Conservation (phyloP, 2,888 invertebrate species). For the Vannuccia rotundouncinata region DNA sequence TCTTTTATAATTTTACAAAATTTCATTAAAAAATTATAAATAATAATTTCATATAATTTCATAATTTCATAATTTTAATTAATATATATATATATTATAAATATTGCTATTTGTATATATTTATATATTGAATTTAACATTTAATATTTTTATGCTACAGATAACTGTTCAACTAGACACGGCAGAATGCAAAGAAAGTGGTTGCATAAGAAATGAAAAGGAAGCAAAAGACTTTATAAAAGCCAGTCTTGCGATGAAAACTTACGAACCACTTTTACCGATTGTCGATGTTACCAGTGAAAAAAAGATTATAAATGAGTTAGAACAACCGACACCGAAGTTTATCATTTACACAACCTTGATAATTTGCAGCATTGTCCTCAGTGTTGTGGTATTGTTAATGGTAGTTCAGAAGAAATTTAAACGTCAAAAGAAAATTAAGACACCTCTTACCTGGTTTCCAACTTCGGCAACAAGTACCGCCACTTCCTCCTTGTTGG, state of each 20-base stretch:
- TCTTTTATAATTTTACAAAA: no score
- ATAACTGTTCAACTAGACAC: neutral
- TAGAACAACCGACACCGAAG: no score
- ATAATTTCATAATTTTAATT: neutral
- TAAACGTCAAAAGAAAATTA: neutral
- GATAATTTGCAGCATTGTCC: neutral
- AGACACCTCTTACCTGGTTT: neutral
- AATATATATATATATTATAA: neutral
- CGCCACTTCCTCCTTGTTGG: neutral
- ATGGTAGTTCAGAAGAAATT: neutral
- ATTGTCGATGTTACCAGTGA: neutral
- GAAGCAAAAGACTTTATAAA: neutral
- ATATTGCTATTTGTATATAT: neutral
- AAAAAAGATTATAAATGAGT: neutral
- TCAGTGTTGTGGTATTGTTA: neutral
- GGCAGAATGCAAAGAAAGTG: neutral
- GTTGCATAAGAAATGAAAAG: neutral
- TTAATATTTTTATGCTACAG: neutral
- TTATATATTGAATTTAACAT: neutral
- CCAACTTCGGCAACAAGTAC: neutral
- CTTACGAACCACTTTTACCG: neutral
- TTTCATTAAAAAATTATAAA: no score
- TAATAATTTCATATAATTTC: no score
- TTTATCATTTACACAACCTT: neutral
- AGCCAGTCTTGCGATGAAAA: neutral